Evolutionary conservation across 2,113 vertebrate genomes (phyloP), one percentile per base, ranked within the genome.

Genomic region (Tautogolabrus adspersus): DNA sequence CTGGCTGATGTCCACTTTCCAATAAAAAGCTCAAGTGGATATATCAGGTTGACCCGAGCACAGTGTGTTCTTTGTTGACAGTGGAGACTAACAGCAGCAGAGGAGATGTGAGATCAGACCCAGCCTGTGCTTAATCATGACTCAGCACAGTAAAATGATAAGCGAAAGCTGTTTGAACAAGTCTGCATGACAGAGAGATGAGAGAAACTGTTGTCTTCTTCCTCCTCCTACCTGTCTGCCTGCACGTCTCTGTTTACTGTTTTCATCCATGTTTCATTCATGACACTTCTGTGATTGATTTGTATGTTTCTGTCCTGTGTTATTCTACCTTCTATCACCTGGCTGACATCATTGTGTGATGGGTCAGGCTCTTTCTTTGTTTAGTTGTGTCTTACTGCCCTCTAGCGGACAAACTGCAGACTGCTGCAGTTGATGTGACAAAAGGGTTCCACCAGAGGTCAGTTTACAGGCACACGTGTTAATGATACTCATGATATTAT

Each of bases 61-160:
- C 85, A 86, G 70, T 26, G 13, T 85, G 82, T 93, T 88, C 83
- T 82, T 66, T 92, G 65, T 79, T 91, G 88, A 79, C 73, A 75
- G 52, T 64, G 63, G 59, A 78, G 69, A 19, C 52, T 72, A 72
- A 57, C 54, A 77, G 64, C 64, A 69, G 75, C 60, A 56, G 34
- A 40, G 23, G 69, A 79, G 63, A 52, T 34, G 44, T 86, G 81
- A 57, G 75, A 85, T 82, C 76, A 74, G 66, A 83, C 64, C 23
- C 42, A 72, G 30, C 2, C 44, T 26, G 72, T 73, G 68, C 72
- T 80, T 40, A 75, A 69, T 67, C 73, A 71, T 79, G 77, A 86
- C 64, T 79, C 66, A 87, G 76, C 57, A 73, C 78, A 62, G 57
- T 30, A 52, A 47, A 72, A 40, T 67, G 81, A 88, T 74, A 61